Evolutionary conservation across 2,797 vertebrate genomes (phyloP), one percentile per base, ranked within the genome.

Genomic region (Typhlichthys eigenmanni): DNA sequence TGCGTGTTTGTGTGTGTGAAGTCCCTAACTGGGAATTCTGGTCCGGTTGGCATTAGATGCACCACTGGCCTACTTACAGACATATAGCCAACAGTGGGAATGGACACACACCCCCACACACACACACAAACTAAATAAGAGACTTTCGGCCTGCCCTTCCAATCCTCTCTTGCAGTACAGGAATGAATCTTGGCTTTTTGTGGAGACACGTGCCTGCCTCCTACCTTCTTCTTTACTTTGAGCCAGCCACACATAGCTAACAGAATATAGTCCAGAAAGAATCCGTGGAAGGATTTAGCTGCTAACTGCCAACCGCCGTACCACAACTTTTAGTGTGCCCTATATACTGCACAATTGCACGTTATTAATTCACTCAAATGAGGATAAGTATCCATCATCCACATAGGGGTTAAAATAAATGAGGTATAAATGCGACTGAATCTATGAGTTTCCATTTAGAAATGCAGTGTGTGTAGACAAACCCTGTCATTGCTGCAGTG

Each of bases 51-150:
- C 29, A 55, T 64, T 58, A 60, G 34, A 72, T 64, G 72, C 43
- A 66, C 72, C 59, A 67, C 57, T 80, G 74, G 83, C 85, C 79
- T 84, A 84, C 74, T 80, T 87, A 78, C 29, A 62, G 45, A 80
- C 72, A 10, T 75, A 69, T 34, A 75, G 62, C 61, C n/a, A 67
- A 43, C 62, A 77, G 48, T 55, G 64, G 38, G 66, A 57, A 70
- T 29, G 65, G 51, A 34, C n/a, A 45, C 17, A 65, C 54, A 62
- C 5, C 58, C 52, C 16, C 47, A 9, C 13, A 2, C 51, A 12
- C 49, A 48, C 45, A 59, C 52, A 47, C 57, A 7, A 0, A 58
- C 11, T 32, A 1, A 55, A 24, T 29, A n/a, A 52, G 50, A 61
- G 49, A 67, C 62, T 79, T 79, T 73, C 47, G 7, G 0, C 54